A percentile compares a stretch with the other conserved stretches of the same genome.
Conservation (phyloP, 1,140 invertebrate genomes). For the Neelides sp. region DNA sequence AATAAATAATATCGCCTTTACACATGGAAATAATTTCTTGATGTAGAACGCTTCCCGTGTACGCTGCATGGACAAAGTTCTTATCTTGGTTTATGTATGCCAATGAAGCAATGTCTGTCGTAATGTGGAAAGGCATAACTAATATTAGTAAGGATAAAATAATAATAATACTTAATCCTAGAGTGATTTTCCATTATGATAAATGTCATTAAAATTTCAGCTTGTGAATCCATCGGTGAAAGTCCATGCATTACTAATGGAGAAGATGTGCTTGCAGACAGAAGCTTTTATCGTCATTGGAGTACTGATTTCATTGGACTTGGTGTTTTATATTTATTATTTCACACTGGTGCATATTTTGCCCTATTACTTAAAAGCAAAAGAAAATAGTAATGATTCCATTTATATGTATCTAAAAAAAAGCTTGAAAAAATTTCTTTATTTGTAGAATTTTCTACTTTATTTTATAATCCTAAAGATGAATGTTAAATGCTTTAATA, state of each 20-base stretch:
- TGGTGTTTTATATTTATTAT: constrained; percentile 48
- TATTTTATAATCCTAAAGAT: neutral
- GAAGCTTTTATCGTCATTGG: constrained; percentile 56
- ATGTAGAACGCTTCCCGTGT: constrained; percentile 10
- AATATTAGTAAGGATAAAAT: constrained; percentile 58
- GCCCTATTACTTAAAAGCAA: constrained; percentile 50
- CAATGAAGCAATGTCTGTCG: constrained; percentile 70
- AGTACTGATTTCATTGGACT: constrained; percentile 51
- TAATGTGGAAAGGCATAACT: constrained; percentile 59
- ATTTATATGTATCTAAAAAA: too few species aligned
- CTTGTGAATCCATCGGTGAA: constrained; percentile 46
- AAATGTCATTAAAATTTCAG: constrained; percentile 40
- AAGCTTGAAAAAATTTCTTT: constrained; percentile 7
- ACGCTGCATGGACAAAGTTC: constrained; percentile 59
- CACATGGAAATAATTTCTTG: constrained; percentile 2
- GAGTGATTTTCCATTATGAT: constrained; percentile 2
- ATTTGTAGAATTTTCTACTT: neutral
- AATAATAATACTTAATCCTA: neutral
- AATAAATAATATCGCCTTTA: too few species aligned
- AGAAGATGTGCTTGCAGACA: constrained; percentile 52
- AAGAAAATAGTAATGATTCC: constrained; percentile 50
- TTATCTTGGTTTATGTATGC: constrained; percentile 86
- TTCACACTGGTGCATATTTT: constrained; percentile 54
- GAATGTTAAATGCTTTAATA: neutral
- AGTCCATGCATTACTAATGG: constrained; percentile 59